Base-by-base conservation (phyloP, 2,113 vertebrate genomes). In the Elephantulus edwardii region DNA sequence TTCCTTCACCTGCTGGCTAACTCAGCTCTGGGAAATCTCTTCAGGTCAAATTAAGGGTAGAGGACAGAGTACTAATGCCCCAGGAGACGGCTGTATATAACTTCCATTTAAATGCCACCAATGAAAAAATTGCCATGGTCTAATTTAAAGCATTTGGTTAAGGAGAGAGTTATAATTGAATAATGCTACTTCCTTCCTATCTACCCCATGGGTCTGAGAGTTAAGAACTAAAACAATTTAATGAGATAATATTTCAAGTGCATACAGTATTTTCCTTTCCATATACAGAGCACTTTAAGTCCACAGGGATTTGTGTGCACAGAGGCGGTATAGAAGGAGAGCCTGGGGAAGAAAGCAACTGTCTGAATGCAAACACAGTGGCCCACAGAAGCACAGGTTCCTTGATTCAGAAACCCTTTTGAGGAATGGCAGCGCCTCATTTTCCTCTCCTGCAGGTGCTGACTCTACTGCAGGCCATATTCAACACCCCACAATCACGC, bases 91-190 rank as follows among this genome's bases (percentile, higher is more conserved):
- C 75, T 74, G 76, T 77, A 90, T 91, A 90, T 92, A 95, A 95
- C 78, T 89, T 83, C 82, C 66, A 76, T 91, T 95, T 95, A 94
- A 94, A 94, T 91, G 91, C 75, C 92, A 94, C 84, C 92, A 40
- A 72, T 80, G 71, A 80, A 94, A 93, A 95, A 88, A 92, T 48
- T 83, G 64, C 76, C 54, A 79, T 50, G 54, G 79, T 72, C 72
- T 95, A 94, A 94, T 94, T 95, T 91, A 95, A 95, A 95, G 74
- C 88, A 86, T 94, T 96, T 91, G 88, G 60, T 95, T 95, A 93
- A 93, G 86, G 66, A 92, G 79, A 92, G 88, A 95, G 95, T 93
- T 91, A 78, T 96, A 96, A 96, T 96, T 93, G 92, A 95, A 96
- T 96, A 95, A 93, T 56, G 71, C 56, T 75, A 72, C 56, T 95